phyloP scores from a whole-genome alignment of 2,888 invertebrate species.

The Trachelus tabidus region DNA sequence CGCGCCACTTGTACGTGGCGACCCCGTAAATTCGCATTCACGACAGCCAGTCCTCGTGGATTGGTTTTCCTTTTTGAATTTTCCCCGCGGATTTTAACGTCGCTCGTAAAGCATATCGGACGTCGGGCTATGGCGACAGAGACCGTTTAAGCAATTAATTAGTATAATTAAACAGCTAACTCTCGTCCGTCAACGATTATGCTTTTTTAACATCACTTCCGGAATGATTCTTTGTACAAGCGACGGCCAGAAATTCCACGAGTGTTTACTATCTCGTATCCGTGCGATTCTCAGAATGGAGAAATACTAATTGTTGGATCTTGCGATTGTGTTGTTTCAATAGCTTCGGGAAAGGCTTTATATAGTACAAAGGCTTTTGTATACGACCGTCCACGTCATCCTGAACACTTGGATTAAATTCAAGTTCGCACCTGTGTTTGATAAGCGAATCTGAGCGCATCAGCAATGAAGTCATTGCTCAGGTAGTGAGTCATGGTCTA shows the following conservation, averaged over 20 bases:
- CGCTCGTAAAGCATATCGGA: conserved; percentile 8
- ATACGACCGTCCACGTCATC: background rate
- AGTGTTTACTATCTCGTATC: background rate
- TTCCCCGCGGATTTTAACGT: conserved; percentile 3
- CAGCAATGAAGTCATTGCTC: background rate
- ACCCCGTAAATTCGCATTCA: conserved; percentile 23
- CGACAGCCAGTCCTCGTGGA: background rate
- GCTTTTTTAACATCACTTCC: background rate
- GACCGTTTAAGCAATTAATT: background rate
- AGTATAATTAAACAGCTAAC: background rate
- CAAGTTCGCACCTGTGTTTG: background rate
- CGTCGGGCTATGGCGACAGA: background rate
- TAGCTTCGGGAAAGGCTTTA: background rate
- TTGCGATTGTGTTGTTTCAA: background rate
- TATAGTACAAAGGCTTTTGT: background rate
- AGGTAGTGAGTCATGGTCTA: background rate
- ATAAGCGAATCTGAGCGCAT: background rate
- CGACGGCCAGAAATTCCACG: background rate
- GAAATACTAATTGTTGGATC: background rate
- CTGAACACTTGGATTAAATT: background rate
- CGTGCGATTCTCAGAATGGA: background rate
- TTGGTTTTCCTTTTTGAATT: background rate
- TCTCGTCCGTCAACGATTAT: background rate
- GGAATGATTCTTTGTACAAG: background rate
- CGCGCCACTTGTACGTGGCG: conserved; percentile 26